Evolutionary conservation across 2,113 vertebrate species (phyloP), one percentile per base, ranked within the genome.

Genomic region (Eulacestoma nigropectus): DNA sequence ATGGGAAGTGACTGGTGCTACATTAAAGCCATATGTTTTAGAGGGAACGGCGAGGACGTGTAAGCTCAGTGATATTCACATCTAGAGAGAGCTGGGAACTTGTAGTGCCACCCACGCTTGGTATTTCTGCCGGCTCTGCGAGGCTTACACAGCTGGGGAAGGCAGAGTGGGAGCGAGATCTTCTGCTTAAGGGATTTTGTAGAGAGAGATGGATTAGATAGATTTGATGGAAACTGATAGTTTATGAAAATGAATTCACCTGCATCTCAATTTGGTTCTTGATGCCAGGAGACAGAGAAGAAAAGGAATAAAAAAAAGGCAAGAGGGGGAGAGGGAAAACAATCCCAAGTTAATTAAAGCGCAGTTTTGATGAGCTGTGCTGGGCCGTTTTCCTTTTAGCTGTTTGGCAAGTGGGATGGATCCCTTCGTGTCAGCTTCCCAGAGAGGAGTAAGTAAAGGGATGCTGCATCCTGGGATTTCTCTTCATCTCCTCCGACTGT

Each of bases 1-100:
- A 94, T 95, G 86, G 91, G 93, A 95, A 82, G 84, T 90, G 94
- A 96, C 89, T 93, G 93, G 75, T 91, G 90, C 84, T 91, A 78
- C 93, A 92, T 95, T 88, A 90, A 94, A 97, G 95, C 96, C 92
- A 95, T 93, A 88, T 95, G 89, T 90, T 96, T 90, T 73, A 73
- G 79, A 86, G 41, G 79, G 93, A 93, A 94, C 47, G 44, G 65
- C 32, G 26, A 80, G 96, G 96, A 96, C 93, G 81, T 92, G 92
- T 95, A 96, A 97, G 94, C 90, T 90, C 95, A 92, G 91, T 94
- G 96, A 90, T 96, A 94, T 95, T 97, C 93, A 89, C 94, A 94
- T 93, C 86, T 87, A 94, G 79, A 87, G 87, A 86, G 93, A 93
- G 92, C 88, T 94, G 95, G 94, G 91, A 96, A 95, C 94, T 96